phyloP scores from a whole-genome alignment of 2,113 vertebrate genomes.

The Nothocercus nigrocapillus region DNA sequence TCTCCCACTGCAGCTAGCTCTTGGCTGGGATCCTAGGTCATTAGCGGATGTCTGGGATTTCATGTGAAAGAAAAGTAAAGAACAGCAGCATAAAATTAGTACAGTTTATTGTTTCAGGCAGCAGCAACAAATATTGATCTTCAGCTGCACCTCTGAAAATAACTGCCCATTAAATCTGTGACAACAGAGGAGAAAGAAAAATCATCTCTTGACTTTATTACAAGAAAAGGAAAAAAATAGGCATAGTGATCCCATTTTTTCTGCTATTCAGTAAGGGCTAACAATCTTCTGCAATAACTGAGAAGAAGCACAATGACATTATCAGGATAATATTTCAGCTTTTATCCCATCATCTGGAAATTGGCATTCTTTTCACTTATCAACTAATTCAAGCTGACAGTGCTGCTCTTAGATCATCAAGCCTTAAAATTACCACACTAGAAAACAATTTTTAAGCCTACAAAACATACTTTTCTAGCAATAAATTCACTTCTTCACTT shows the following conservation, averaged over 20 bases:
- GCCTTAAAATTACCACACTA: not conserved
- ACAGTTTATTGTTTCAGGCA: not conserved
- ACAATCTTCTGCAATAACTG: not conserved
- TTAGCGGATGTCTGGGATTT: conserved; percentile 35
- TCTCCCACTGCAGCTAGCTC: not conserved
- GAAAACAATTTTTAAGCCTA: not conserved
- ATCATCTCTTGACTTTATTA: not conserved
- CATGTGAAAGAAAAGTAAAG: conserved; percentile 52
- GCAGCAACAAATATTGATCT: not conserved
- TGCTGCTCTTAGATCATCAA: not conserved
- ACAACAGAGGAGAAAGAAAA: not conserved
- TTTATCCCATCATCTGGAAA: not conserved
- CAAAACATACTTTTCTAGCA: not conserved
- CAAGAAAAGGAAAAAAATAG: not conserved
- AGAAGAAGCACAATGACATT: not conserved
- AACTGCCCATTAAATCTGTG: not conserved
- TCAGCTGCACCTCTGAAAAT: not conserved
- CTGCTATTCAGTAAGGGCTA: not conserved
- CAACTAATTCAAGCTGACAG: not conserved
- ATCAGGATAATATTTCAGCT: not conserved
- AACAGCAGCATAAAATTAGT: conserved; percentile 22
- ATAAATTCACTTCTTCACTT: not conserved
- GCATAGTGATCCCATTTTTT: not conserved
- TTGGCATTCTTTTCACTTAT: not conserved
- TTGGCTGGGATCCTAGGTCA: conserved; percentile 59